Evolutionary conservation across 2,888 invertebrate species (phyloP).

Genomic region (Asteroscopus sphinx): DNA sequence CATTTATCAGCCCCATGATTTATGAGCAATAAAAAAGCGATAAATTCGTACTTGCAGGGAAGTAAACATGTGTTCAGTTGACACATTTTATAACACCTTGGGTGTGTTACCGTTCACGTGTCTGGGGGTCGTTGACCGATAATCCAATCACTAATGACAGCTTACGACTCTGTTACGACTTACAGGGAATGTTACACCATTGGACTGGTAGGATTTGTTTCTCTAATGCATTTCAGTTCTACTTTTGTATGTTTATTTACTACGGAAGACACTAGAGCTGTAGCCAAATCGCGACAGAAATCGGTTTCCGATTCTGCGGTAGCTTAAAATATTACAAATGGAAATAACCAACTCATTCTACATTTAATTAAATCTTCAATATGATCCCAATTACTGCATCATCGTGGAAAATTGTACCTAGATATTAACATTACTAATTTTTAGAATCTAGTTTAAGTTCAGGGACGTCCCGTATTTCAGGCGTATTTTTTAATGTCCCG

Average conservation of each 20-base stretch:
- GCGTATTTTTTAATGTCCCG: too few relatives aligned
- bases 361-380: too few relatives aligned
- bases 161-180: constrained; percentile 53
- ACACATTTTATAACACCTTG: constrained; percentile 51
- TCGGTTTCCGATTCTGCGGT: too few relatives aligned
- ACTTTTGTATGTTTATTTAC: constrained; percentile 13
- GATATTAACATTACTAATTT: too few relatives aligned
- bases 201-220: constrained; percentile 32
- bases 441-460: too few relatives aligned
- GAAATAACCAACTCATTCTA: too few relatives aligned
- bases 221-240: constrained; percentile 18
- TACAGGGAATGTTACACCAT: constrained; percentile 45
- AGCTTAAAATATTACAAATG: not conserved
- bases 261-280: too few relatives aligned
- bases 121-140: constrained; percentile 70
- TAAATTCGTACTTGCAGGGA: constrained; percentile 23
- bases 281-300: too few relatives aligned
- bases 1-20: too few relatives aligned
- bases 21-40: constrained; percentile 17
- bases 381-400: too few relatives aligned
- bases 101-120: constrained; percentile 52
- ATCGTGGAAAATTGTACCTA: too few relatives aligned
- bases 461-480: too few relatives aligned
- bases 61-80: constrained; percentile 38
- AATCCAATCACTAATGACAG: constrained; percentile 71